phyloP scores from a whole-genome alignment of 2,797 vertebrate genomes.

The Channa striata region DNA sequence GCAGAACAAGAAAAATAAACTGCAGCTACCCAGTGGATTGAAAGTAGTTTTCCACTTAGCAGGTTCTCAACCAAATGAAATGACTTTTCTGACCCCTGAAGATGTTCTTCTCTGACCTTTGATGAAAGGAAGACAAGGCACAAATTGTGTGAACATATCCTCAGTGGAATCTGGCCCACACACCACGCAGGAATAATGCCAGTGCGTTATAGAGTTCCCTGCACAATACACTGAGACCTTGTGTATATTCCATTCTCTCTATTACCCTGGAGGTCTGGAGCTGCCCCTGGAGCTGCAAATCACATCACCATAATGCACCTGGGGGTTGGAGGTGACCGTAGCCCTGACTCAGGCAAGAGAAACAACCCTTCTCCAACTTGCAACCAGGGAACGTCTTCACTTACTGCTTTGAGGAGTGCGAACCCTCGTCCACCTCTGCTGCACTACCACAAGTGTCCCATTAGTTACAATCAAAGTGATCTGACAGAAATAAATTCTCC shows the following conservation, averaged over 20 bases:
- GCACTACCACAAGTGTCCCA: constrained; percentile 29
- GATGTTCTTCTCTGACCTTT: constrained; percentile 32
- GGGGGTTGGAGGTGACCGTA: constrained; percentile 21
- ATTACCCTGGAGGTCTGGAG: constrained; percentile 57
- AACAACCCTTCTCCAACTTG: constrained; percentile 1
- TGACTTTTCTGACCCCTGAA: constrained; percentile 36
- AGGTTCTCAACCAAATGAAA: constrained; percentile 1
- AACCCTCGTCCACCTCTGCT: constrained; percentile 24
- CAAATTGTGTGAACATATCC: constrained; percentile 30
- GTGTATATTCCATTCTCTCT: constrained; percentile 55
- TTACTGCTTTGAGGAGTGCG: constrained; percentile 51
- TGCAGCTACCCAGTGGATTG: too few relatives aligned
- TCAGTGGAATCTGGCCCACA: constrained; percentile 23
- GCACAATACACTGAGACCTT: constrained; percentile 30
- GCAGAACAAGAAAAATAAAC: constrained; percentile 4
- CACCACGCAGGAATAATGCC: constrained; percentile 24
- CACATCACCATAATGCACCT: constrained; percentile 53
- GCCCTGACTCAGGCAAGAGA: constrained; percentile 32
- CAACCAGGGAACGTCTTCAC: constrained; percentile 33
- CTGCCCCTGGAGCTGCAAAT: constrained; percentile 53
- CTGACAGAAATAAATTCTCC: constrained; percentile 58
- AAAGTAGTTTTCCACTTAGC: not conserved
- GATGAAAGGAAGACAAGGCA: constrained; percentile 9
- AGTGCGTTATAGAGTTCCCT: constrained; percentile 30
- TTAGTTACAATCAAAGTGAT: constrained; percentile 65